Evolutionary conservation across 2,888 invertebrate genomes (phyloP).

Genomic region (Caenorhabditis sp.): DNA sequence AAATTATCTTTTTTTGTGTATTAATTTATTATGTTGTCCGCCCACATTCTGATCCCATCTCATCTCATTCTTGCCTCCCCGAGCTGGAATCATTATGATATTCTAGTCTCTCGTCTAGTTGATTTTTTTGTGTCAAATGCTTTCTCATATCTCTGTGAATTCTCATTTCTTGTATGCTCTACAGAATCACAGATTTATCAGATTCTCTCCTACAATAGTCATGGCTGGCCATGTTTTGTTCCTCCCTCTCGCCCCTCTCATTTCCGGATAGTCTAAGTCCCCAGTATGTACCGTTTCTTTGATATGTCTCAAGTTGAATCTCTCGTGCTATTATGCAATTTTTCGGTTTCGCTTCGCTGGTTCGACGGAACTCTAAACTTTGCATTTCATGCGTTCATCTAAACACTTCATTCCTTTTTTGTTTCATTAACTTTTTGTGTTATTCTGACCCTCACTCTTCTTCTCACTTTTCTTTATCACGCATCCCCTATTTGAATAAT

Average conservation of each 20-base stretch:
- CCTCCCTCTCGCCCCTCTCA: background rate
- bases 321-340: conserved; percentile 34
- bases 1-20: conserved; percentile 6
- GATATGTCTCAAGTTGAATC: conserved; percentile 16
- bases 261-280: conserved; percentile 18
- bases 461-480: background rate
- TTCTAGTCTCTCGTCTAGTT: conserved; percentile 26
- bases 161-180: background rate
- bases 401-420: conserved; percentile 45
- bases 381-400: conserved; percentile 33
- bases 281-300: conserved; percentile 49
- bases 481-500: conserved; percentile 15
- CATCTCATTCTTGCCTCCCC: conserved; percentile 25
- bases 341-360: conserved; percentile 48
- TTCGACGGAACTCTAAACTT: conserved; percentile 46
- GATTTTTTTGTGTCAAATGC: conserved; percentile 4
- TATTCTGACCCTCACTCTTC: background rate
- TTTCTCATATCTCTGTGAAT: conserved; percentile 7
- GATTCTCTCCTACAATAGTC: background rate
- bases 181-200: background rate
- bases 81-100: conserved; percentile 21
- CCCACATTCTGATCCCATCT: conserved; percentile 21
- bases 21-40: background rate
- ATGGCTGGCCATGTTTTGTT: conserved; percentile 43
- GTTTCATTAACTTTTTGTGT: conserved; percentile 4